Evolutionary conservation across 2,113 vertebrate species (phyloP).

Genomic region (Anarrhichthys ocellatus): DNA sequence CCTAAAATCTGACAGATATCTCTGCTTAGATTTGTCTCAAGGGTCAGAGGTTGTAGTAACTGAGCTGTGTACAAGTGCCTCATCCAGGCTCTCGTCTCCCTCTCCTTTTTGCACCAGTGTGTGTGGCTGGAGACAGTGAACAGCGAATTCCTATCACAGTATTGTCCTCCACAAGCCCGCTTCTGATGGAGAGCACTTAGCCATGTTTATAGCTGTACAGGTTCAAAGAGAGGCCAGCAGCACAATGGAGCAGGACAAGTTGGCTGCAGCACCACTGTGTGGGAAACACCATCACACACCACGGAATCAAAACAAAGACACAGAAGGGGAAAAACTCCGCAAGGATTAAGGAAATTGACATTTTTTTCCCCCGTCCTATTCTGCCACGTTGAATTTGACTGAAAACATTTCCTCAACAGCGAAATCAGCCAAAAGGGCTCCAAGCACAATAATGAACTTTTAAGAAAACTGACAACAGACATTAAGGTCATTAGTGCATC

Average conservation of each 20-base stretch:
- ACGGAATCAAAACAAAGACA: conserved; percentile 71
- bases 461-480: conserved; percentile 33
- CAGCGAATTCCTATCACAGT: conserved; percentile 76
- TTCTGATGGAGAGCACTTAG: conserved; percentile 77
- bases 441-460: conserved; percentile 49
- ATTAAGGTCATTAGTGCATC: conserved; percentile 26
- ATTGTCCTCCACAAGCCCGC: conserved; percentile 72
- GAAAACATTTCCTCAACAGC: conserved; percentile 69
- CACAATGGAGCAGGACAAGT: conserved; percentile 73
- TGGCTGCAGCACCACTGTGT: conserved; percentile 66
- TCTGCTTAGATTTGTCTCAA: conserved; percentile 51
- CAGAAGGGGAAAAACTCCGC: conserved; percentile 42
- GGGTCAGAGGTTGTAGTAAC: conserved; percentile 59
- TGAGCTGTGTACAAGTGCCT: conserved; percentile 69
- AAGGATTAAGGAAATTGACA: conserved; percentile 68
- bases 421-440: conserved; percentile 46
- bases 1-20: conserved; percentile 38
- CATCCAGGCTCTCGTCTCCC: conserved; percentile 44
- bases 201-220: conserved; percentile 78
- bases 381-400: conserved; percentile 46
- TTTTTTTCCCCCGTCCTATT: conserved; percentile 46
- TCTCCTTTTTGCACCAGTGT: conserved; percentile 34
- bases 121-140: conserved; percentile 56
- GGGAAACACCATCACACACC: conserved; percentile 71
- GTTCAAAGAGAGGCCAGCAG: conserved; percentile 82